A percentile compares a stretch with the other conserved stretches of the same genome.
These are phyloP conservation scores for Platycnemis pennipes DNA, from an alignment of 2,888 invertebrate genomes.

Conservation along the genomic window DNA sequence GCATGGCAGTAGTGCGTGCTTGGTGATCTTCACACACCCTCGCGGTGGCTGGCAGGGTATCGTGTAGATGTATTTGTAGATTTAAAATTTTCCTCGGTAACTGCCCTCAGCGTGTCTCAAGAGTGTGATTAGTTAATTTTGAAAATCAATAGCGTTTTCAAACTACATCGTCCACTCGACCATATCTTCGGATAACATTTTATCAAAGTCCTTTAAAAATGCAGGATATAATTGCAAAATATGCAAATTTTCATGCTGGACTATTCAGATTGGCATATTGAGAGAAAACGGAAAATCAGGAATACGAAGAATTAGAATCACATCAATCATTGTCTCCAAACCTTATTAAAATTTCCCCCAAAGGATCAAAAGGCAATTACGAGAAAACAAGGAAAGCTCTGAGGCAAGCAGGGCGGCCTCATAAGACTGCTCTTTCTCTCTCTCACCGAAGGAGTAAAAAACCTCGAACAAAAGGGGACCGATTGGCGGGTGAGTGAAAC, in stretches of 20 bases:
- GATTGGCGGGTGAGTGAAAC: not conserved
- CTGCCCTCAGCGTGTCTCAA: too few relatives aligned
- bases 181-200: not conserved
- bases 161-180: too few relatives aligned
- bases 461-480: not conserved
- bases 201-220: too few relatives aligned
- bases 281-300: constrained; percentile 1
- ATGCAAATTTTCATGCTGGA: not conserved
- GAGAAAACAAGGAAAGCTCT: not conserved
- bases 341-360: not conserved
- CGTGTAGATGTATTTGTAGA: too few relatives aligned
- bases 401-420: not conserved
- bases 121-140: too few relatives aligned
- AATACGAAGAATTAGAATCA: not conserved
- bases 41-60: too few relatives aligned
- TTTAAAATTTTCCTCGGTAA: too few relatives aligned
- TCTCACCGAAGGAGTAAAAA: not conserved
- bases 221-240: not conserved
- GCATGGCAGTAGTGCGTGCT: too few relatives aligned
- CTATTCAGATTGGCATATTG: not conserved
- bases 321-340: constrained; percentile 21
- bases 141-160: too few relatives aligned
- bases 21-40: too few relatives aligned
- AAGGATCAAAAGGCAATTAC: constrained; percentile 39
- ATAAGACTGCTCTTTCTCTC: not conserved